Evolutionary conservation across 2,888 invertebrate genomes (phyloP), one percentile per base, ranked within the genome.

Genomic region (Cheilosia pagana): DNA sequence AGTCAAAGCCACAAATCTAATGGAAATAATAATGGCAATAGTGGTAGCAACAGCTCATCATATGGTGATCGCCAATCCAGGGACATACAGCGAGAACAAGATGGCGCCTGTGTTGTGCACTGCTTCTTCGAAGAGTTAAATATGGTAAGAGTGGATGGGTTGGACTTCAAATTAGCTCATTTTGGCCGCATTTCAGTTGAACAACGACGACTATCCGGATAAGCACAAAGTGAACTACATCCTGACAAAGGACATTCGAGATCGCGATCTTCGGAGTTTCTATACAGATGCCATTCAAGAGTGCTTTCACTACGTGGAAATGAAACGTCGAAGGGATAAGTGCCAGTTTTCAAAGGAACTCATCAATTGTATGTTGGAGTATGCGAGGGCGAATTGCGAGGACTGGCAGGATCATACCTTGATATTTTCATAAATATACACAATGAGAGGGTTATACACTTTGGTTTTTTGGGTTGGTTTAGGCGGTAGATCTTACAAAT

Each of bases 351-450:
- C 96, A 0, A 94, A 94, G 81, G 94, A 94, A 87, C 91, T 96
- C 21, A 90, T 95, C 67, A 93, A 93, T 85, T 96, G 96, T 88
- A 92, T 96, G 88, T 93, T 94, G 0, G 95, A 95, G 82, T 95
- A 95, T 88, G 95, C 95, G n/a, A 93, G 93, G 89, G 93, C 94
- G 3, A 95, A 95, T 89, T 96, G 96, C 88, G 95, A 95, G 21
- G 96, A 96, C 88, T 96, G 96, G 96, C 94, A 94, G 71, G 93
- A 94, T 81, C 92, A 91, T 41, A 91, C 91, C 74, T 85, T 93
- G 79, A 89, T 93, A 23, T 92, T 93, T 87, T 91, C 89, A 68
- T 91, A 62, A 50, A 41, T 57, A 62, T 16, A 28, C 28, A 28
- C 28, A 28, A 28, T 28, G 0, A 28, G 7, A 28, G 28, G 6